These are phyloP conservation scores for Netelia inedita DNA, from an alignment of 2,888 invertebrate species.

Conservation along the genomic window DNA sequence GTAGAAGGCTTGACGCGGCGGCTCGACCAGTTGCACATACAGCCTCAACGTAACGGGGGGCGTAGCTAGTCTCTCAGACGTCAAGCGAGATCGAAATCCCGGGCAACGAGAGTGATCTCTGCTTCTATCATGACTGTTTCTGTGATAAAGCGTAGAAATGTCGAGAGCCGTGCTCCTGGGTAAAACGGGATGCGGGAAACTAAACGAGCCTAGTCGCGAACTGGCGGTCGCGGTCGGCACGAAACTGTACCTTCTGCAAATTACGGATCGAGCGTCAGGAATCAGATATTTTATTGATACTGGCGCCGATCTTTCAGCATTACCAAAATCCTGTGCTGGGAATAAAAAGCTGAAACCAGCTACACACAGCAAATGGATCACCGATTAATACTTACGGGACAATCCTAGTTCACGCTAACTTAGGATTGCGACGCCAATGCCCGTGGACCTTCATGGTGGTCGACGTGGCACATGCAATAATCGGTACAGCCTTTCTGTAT, in stretches of 20 bases:
- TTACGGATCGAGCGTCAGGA: slow-evolving; percentile 19
- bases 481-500: slow-evolving; percentile 48
- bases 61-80: neutral
- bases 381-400: slow-evolving; percentile 21
- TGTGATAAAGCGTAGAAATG: slow-evolving; percentile 51
- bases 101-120: slow-evolving; percentile 10
- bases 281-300: slow-evolving; percentile 29
- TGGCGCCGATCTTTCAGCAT: slow-evolving; percentile 35
- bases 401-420: neutral
- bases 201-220: slow-evolving; percentile 17
- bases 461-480: slow-evolving; percentile 8
- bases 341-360: neutral
- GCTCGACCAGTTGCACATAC: neutral
- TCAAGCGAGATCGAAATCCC: neutral
- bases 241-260: slow-evolving; percentile 44
- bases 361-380: slow-evolving; percentile 49
- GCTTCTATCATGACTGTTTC: slow-evolving; percentile 53
- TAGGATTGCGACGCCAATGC: slow-evolving; percentile 43
- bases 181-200: slow-evolving; percentile 32
- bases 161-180: slow-evolving; percentile 45
- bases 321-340: neutral
- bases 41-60: neutral
- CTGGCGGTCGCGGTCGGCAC: slow-evolving; percentile 36
- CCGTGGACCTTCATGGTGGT: slow-evolving; percentile 38
- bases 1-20: neutral